Evolutionary conservation across 2,888 invertebrate genomes (phyloP).

Genomic region (Ophion obscuratus): DNA sequence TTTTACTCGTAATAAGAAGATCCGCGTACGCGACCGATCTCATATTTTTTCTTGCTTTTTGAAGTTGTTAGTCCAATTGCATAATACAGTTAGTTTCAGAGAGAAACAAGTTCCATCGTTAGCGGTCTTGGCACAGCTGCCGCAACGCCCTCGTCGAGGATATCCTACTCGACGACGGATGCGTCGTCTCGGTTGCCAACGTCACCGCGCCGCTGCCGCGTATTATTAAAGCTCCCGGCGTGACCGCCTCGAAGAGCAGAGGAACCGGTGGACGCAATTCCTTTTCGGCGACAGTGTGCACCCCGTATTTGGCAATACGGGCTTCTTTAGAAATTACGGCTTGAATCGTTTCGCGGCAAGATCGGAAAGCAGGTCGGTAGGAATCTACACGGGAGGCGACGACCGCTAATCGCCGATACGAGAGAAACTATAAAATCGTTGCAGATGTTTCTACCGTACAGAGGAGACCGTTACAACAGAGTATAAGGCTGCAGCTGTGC

Average conservation of each 20-base stretch:
- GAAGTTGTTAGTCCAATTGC: background rate
- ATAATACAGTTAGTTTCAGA: background rate
- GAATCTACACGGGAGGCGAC: too few relatives aligned
- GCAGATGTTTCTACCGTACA: constrained; percentile 96
- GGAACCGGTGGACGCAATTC: constrained; percentile 97
- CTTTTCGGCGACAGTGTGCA: constrained; percentile 98
- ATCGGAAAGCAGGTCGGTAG: constrained; percentile 89
- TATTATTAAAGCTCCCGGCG: constrained; percentile 77
- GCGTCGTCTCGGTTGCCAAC: background rate
- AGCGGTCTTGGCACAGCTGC: too few relatives aligned
- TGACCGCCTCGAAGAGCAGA: constrained; percentile 88
- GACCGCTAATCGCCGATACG: background rate
- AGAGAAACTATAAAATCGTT: constrained; percentile 74
- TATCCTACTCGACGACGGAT: background rate
- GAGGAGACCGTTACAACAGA: constrained; percentile 92
- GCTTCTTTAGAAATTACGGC: constrained; percentile 95
- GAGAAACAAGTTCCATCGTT: background rate
- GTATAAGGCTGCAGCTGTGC: constrained; percentile 90
- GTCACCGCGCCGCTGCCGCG: constrained; percentile 71
- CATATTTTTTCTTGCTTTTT: background rate
- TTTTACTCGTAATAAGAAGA: background rate
- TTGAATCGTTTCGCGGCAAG: constrained; percentile 93
- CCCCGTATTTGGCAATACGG: constrained; percentile 94
- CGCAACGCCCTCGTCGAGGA: background rate
- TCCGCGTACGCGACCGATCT: background rate